Evolutionary conservation across 2,888 invertebrate species (phyloP).

Genomic region (Philhelius pedissequus): DNA sequence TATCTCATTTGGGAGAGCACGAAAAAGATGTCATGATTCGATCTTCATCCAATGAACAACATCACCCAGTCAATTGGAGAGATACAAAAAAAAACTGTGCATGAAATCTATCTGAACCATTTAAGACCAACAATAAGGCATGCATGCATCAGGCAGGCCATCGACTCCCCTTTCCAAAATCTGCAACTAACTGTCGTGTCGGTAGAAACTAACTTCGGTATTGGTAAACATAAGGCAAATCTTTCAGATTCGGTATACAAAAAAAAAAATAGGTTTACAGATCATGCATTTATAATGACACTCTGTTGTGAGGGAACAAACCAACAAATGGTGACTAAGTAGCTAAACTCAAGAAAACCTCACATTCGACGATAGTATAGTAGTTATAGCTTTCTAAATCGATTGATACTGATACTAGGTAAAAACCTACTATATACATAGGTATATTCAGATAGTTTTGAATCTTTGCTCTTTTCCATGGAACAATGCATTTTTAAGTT

Average conservation of each 20-base stretch:
- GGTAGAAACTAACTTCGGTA: constrained; percentile 16
- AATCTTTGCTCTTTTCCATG: constrained; percentile 50
- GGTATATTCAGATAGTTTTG: constrained; percentile 8
- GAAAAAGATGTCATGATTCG: constrained; percentile 74
- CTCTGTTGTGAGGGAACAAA: constrained; percentile 12
- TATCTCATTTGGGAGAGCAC: constrained; percentile 70
- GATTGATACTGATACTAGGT: constrained; percentile 43
- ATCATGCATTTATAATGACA: constrained; percentile 68
- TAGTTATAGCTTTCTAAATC: constrained; percentile 68
- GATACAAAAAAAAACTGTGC: neutral
- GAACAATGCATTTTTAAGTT: constrained; percentile 64
- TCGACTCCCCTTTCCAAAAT: constrained; percentile 27
- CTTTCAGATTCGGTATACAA: neutral
- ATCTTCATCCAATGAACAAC: constrained; percentile 75
- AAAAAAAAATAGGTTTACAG: constrained; percentile 57
- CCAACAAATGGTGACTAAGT: constrained; percentile 39
- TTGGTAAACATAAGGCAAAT: neutral
- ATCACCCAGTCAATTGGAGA: constrained; percentile 68
- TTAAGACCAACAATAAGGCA: constrained; percentile 41
- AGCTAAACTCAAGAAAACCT: constrained; percentile 12
- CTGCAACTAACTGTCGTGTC: constrained; percentile 36
- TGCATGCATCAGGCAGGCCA: neutral
- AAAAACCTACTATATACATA: neutral
- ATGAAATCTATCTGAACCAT: constrained; percentile 32
- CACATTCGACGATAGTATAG: constrained; percentile 18